Evolutionary conservation across 2,888 invertebrate genomes (phyloP), one percentile per base, ranked within the genome.

Genomic region (Tenthredo livida): DNA sequence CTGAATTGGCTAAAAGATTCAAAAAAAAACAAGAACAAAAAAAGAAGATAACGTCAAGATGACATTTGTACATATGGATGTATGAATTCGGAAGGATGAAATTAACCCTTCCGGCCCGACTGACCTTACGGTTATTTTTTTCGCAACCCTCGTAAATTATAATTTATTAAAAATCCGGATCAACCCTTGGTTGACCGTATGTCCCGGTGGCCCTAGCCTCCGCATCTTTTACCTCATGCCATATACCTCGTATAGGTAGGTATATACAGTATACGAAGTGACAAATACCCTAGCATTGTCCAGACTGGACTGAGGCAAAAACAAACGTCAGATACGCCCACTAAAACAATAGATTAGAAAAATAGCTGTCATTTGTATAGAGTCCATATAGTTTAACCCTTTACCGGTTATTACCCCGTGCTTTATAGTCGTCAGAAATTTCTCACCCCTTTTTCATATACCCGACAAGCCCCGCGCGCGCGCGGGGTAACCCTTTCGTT

Each of bases 301-400:
- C 84, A 78, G 87, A 89, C 89, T 88, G 90, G 91, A 90, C 90
- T 85, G 67, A 84, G 85, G 86, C 88, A 88, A 89, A 92, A 91
- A 91, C 83, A 65, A 70, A 85, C 85, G 86, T 77, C 73, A 87
- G 91, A 84, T 84, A 90, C 91, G 91, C 91, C 91, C 87, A 89
- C 88, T 88, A 88, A 90, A 90, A 91, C 90, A 90, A 90, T 87
- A 86, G 88, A 37, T 86, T 73, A 85, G 86, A 77, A 87, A 87
- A 90, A 88, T 89, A 90, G 89, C 89, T 89, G 86, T 87, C 88
- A 87, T 89, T 89, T 89, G 85, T 89, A 86, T 85, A 86, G 58
- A 86, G 58, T 77, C 77, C 37, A 70, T 54, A 25, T 29, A 61
- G 58, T 65, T 61, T 25, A 50, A 50, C 77, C 77, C 77, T 54